A percentile compares a stretch with the other conserved stretches of the same genome.
phyloP scores from a whole-genome alignment of 2,888 invertebrate genomes.

The Scotopteryx bipunctaria region DNA sequence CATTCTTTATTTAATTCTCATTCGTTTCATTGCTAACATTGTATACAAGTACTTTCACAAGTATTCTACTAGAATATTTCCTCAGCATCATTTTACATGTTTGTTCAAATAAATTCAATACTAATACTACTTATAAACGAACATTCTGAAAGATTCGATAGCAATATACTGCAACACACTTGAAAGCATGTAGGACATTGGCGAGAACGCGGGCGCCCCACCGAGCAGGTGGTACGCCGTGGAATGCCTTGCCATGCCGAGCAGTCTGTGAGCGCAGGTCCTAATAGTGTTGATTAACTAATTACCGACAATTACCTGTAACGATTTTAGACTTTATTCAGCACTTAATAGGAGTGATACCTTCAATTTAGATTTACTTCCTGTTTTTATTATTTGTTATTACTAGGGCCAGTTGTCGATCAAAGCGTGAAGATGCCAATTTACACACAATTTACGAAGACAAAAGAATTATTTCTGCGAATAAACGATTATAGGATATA shows the following conservation, averaged over 20 bases:
- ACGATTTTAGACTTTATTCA: too few species aligned
- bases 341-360: not conserved
- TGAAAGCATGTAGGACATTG: too few species aligned
- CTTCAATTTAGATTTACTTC: not conserved
- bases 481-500: not conserved
- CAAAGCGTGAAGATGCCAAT: too few species aligned
- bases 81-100: slow-evolving; percentile 41
- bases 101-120: slow-evolving; percentile 29
- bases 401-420: not conserved
- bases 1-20: slow-evolving; percentile 45
- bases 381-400: not conserved
- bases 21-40: slow-evolving; percentile 44
- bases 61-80: slow-evolving; percentile 52
- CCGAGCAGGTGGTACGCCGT: too few species aligned
- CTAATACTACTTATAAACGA: slow-evolving; percentile 24
- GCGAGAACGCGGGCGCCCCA: too few species aligned
- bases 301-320: too few species aligned
- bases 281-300: too few species aligned
- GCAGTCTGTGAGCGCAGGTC: too few species aligned
- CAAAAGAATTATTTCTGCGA: too few species aligned
- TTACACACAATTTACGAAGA: too few species aligned
- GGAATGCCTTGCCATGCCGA: too few species aligned
- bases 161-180: slow-evolving; percentile 8
- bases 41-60: slow-evolving; percentile 41
- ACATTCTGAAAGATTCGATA: slow-evolving; percentile 9